Percentiles rank a stretch among this genome's conserved stretches.
Evolutionary conservation across 92 coral and sea anemone species (phyloP).

Genomic region (Heliopora coerulea): DNA sequence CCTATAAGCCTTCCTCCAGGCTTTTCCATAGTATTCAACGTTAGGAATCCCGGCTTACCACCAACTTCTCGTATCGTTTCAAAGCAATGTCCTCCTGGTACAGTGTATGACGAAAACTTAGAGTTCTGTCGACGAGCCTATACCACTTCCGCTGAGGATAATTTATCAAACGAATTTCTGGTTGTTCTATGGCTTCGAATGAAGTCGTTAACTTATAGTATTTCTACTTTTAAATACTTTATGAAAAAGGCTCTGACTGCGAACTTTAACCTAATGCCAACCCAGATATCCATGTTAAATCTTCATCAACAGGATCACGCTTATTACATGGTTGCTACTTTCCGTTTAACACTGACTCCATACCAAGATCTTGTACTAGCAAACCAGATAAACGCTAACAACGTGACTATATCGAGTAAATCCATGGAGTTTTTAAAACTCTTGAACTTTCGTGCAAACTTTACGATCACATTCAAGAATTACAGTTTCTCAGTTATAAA

Average conservation of each 20-base stretch:
- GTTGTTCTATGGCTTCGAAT: background rate
- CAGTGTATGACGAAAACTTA: background rate
- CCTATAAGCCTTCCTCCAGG: background rate
- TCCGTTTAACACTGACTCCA: conserved; percentile 12
- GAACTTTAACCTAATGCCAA: background rate
- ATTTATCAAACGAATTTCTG: background rate
- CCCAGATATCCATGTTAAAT: background rate
- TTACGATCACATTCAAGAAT: background rate
- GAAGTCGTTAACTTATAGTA: background rate
- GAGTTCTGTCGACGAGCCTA: background rate
- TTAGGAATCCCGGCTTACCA: background rate
- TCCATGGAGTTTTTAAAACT: conserved; percentile 4
- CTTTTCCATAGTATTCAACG: background rate
- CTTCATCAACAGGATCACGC: conserved; percentile 8
- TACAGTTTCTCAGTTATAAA: background rate
- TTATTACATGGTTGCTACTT: background rate
- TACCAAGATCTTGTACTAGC: background rate
- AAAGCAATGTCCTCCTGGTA: background rate
- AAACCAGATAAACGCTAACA: too few relatives aligned
- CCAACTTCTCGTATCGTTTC: background rate
- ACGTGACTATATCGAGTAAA: background rate
- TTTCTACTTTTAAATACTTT: background rate
- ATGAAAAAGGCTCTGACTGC: background rate
- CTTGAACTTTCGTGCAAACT: conserved; percentile 1
- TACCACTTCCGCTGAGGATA: background rate